Evolutionary conservation across 1,140 invertebrate species (phyloP).

Genomic region (Pseudomyrmex gracilis): DNA sequence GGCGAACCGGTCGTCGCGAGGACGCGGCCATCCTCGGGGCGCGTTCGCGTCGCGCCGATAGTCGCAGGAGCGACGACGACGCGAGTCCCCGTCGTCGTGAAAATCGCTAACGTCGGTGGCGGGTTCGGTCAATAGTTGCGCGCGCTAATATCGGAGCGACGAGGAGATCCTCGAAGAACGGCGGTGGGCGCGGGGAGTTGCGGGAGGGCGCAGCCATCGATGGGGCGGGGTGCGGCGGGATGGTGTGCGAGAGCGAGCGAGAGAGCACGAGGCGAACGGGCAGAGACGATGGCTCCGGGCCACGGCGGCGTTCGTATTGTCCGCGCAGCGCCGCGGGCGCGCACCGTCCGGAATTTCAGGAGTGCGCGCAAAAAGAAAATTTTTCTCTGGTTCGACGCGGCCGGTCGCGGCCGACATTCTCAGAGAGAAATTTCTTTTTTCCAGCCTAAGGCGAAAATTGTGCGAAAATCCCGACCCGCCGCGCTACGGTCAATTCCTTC

Average conservation of each 20-base stretch:
- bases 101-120: background rate
- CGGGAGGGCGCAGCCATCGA: slow-evolving; percentile 34
- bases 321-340: slow-evolving; percentile 58
- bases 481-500: slow-evolving; percentile 76
- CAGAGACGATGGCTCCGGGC: slow-evolving; percentile 83
- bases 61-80: background rate
- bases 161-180: slow-evolving; percentile 44
- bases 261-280: slow-evolving; percentile 76
- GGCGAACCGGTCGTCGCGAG: background rate
- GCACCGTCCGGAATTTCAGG: slow-evolving; percentile 67
- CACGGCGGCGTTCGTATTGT: slow-evolving; percentile 77
- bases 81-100: background rate
- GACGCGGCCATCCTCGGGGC: background rate
- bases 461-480: slow-evolving; percentile 68
- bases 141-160: slow-evolving; percentile 31
- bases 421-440: slow-evolving; percentile 81
- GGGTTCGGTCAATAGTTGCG: slow-evolving; percentile 62
- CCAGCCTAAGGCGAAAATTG: slow-evolving; percentile 50
- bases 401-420: background rate
- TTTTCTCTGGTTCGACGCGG: slow-evolving; percentile 76
- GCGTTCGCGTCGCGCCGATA: background rate
- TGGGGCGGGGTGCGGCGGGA: slow-evolving; percentile 65
- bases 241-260: slow-evolving; percentile 18
- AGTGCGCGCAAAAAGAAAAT: slow-evolving; percentile 66
- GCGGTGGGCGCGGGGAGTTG: slow-evolving; percentile 70